These are phyloP conservation scores for Cephalopterus ornatus DNA, from an alignment of 2,113 vertebrate species.

Conservation along the genomic window DNA sequence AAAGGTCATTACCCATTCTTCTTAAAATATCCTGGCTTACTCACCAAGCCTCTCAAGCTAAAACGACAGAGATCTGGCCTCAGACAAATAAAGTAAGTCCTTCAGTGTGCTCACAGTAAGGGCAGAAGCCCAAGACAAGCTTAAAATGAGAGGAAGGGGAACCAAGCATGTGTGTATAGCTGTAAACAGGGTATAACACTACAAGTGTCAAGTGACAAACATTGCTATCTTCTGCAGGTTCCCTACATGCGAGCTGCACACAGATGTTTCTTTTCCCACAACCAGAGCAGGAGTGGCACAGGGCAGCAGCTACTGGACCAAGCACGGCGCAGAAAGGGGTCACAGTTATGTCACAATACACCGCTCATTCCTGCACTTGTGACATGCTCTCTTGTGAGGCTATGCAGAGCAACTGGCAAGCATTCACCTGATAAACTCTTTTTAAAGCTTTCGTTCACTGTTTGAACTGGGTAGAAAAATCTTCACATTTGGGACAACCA, in stretches of 20 bases:
- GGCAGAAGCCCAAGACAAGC: neutral
- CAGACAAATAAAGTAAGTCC: neutral
- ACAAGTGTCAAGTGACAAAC: neutral
- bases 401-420: neutral
- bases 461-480: neutral
- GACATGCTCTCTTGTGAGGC: neutral
- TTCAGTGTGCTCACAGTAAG: neutral
- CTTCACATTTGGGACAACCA: neutral
- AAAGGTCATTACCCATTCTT: conserved; percentile 27
- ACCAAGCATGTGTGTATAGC: neutral
- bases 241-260: neutral
- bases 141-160: neutral
- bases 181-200: neutral
- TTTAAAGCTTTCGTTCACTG: neutral
- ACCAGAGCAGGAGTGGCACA: neutral
- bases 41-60: conserved; percentile 28
- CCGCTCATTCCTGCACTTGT: neutral
- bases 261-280: neutral
- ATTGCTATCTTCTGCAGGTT: neutral
- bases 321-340: neutral
- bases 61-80: neutral
- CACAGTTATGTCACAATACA: neutral
- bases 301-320: neutral
- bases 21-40: conserved; percentile 12
- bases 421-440: neutral